These are phyloP conservation scores for Pandemis corylana DNA, from an alignment of 2,888 invertebrate genomes.

Conservation along the genomic window DNA sequence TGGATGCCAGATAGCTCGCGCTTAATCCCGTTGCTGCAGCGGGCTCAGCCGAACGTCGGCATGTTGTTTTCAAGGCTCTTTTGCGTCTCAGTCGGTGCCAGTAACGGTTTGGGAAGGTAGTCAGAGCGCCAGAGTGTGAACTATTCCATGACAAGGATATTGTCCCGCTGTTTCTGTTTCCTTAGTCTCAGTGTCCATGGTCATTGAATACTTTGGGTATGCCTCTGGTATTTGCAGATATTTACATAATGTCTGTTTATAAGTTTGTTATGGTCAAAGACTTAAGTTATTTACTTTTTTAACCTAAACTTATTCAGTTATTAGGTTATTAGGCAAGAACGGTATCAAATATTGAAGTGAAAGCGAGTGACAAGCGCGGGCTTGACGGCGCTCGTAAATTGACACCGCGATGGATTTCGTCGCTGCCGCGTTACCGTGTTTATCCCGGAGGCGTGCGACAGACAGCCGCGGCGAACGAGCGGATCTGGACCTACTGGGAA, in stretches of 20 bases:
- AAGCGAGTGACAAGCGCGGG: background rate
- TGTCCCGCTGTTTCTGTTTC: background rate
- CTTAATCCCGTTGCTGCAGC: background rate
- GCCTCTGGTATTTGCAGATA: too few relatives aligned
- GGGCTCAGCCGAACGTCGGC: background rate
- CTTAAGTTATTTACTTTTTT: too few relatives aligned
- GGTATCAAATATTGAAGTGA: background rate
- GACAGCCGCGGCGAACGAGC: background rate
- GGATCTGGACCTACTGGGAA: background rate
- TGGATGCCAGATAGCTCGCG: background rate
- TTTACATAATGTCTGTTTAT: too few relatives aligned
- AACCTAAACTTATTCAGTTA: too few relatives aligned
- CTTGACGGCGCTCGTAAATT: constrained; percentile 16
- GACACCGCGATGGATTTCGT: constrained; percentile 1
- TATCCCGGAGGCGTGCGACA: background rate
- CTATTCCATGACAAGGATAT: background rate
- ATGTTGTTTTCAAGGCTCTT: background rate
- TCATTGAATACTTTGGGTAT: too few relatives aligned
- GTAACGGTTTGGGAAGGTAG: background rate
- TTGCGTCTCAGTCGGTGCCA: background rate
- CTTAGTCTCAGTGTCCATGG: background rate
- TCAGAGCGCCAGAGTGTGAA: background rate
- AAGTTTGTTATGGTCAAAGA: too few relatives aligned
- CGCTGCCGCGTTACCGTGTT: background rate
- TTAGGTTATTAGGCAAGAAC: background rate